Percentiles rank a stretch among this genome's conserved stretches.
Conservation (phyloP, 1,140 invertebrate species). For the Drosophila baimaii region DNA sequence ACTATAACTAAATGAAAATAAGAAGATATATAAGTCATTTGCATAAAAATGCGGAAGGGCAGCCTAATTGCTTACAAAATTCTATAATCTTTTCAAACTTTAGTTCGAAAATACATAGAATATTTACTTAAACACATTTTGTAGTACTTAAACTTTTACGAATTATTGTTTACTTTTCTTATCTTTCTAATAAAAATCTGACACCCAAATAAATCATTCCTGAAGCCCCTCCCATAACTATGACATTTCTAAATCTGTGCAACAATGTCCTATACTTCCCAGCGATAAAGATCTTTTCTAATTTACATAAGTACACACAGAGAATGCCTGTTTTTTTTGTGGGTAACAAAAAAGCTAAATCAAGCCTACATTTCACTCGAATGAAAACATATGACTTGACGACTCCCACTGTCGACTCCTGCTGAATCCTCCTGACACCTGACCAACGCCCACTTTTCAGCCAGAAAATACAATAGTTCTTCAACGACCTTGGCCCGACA, state of each 20-base stretch:
- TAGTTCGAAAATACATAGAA: background rate
- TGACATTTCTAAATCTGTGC: slow-evolving; percentile 6
- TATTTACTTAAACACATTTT: background rate
- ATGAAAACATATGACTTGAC: slow-evolving; percentile 50
- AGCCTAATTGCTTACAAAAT: background rate
- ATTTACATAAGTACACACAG: slow-evolving; percentile 23
- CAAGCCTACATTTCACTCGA: slow-evolving; percentile 40
- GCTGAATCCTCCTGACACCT: slow-evolving; percentile 33
- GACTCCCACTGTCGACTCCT: slow-evolving; percentile 28
- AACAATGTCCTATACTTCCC: background rate
- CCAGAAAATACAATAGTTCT: slow-evolving; percentile 34
- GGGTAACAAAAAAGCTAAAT: slow-evolving; percentile 25
- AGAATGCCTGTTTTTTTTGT: background rate
- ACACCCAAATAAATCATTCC: slow-evolving; percentile 10
- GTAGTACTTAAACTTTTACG: background rate
- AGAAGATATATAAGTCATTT: background rate
- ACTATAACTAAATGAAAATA: background rate
- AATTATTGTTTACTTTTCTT: no score
- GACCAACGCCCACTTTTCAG: slow-evolving; percentile 56
- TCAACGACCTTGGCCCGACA: slow-evolving; percentile 58
- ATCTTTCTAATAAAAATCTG: background rate
- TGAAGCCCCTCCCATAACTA: background rate
- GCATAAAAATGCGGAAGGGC: background rate
- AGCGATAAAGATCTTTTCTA: slow-evolving; percentile 14
- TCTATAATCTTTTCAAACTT: background rate